Conservation (phyloP, 37 sponge, comb jelly and placozoan species). For the Crambe crambe region DNA sequence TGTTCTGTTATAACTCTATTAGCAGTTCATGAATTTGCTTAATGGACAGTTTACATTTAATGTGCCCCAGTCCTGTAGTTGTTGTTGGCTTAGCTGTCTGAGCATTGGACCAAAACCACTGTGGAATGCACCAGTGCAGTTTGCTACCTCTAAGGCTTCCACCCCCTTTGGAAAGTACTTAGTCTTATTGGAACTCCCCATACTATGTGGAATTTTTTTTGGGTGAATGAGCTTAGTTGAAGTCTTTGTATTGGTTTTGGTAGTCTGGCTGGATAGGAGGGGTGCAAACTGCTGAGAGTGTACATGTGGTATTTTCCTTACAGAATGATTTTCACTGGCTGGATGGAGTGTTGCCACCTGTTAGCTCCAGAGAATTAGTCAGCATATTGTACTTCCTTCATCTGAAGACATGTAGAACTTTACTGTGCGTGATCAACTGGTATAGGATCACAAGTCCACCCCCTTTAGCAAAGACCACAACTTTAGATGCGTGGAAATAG, state of each 20-base stretch:
- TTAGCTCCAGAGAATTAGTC: no score
- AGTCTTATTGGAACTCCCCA: no score
- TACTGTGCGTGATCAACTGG: no score
- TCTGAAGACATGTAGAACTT: no score
- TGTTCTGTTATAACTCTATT: background rate
- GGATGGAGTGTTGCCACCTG: no score
- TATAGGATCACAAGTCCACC: no score
- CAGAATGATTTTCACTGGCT: no score
- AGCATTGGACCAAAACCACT: background rate
- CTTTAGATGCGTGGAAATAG: slow-evolving; percentile 1
- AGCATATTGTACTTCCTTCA: no score
- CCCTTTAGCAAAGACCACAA: background rate
- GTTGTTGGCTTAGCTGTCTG: background rate
- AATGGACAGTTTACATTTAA: background rate
- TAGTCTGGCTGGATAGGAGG: slow-evolving; percentile 5
- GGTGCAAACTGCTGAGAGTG: no score
- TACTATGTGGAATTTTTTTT: no score
- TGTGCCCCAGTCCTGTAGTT: background rate
- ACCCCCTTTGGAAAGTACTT: slow-evolving; percentile 5
- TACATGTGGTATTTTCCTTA: no score
- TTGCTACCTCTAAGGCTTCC: slow-evolving; percentile 9
- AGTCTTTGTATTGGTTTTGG: slow-evolving; percentile 40
- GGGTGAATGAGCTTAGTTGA: background rate
- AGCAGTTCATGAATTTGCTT: background rate
- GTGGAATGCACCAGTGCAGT: background rate